Conservation (phyloP, 1,140 invertebrate species). For the Spodoptera frugiperda region DNA sequence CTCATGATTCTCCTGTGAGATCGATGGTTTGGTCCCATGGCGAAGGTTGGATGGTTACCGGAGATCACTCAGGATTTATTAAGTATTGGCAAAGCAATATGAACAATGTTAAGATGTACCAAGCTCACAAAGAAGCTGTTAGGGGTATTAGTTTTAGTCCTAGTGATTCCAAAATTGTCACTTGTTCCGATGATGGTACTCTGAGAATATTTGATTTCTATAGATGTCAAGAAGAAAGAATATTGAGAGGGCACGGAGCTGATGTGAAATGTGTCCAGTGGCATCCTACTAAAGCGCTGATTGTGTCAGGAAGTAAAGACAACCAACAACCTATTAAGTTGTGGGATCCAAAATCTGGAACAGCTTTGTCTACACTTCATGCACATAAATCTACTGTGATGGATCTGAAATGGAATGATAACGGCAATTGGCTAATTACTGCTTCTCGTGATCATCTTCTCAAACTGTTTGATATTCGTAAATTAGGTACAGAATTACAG, state of each 20-base stretch:
- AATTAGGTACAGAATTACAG: conserved; percentile 97
- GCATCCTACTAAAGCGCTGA: conserved; percentile 98
- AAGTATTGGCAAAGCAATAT: conserved; percentile 99
- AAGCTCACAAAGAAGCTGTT: conserved; percentile 99
- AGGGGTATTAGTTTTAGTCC: conserved; percentile 99
- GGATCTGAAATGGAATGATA: conserved; percentile 99
- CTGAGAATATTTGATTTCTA: conserved; percentile 99
- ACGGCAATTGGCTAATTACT: conserved; percentile 99
- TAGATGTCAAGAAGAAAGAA: conserved; percentile 97
- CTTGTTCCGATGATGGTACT: conserved; percentile 99
- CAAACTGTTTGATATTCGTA: conserved; percentile 99
- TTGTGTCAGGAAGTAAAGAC: conserved; percentile 99
- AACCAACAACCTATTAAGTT: conserved; percentile 99
- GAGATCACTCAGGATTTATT: conserved; percentile 98
- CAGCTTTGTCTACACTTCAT: conserved; percentile 95
- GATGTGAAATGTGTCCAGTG: conserved; percentile 99
- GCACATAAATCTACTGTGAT: conserved; percentile 99
- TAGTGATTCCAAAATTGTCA: conserved; percentile 99
- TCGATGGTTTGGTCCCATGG: conserved; percentile 99
- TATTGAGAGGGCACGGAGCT: conserved; percentile 98
- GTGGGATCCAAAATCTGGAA: conserved; percentile 99
- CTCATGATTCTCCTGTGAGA: conserved; percentile 98
- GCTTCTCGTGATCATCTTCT: conserved; percentile 98
- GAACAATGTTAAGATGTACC: conserved; percentile 99
- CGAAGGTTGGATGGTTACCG: conserved; percentile 99